Evolutionary conservation across 2,797 vertebrate species (phyloP), one percentile per base, ranked within the genome.

Genomic region (Aeoliscus strigatus): DNA sequence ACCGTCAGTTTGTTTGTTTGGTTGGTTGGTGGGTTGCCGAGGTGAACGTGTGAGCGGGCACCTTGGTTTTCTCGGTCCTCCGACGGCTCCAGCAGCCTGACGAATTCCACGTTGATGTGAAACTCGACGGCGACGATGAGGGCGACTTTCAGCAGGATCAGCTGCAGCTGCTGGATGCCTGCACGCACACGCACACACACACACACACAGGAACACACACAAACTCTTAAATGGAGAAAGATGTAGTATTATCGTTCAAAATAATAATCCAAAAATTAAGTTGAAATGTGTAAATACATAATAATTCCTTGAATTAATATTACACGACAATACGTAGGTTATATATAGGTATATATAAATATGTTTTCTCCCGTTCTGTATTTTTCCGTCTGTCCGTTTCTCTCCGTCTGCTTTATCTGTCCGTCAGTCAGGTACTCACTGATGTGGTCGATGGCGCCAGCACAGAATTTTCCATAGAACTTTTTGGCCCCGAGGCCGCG

Each of bases 381-480:
- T n/a, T n/a, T n/a, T n/a, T n/a, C n/a, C n/a, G n/a, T n/a, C n/a
- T n/a, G n/a, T n/a, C n/a, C n/a, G n/a, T n/a, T n/a, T n/a, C n/a
- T n/a, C n/a, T n/a, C n/a, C n/a, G n/a, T n/a, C n/a, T n/a, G n/a
- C n/a, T 21, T 21, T 21, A 3, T 21, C 18, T 3, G 18, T 31
- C 12, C 4, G 26, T 13, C 6, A 4, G 2, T 21, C 17, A 26
- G 48, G 33, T 61, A 92, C 96, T 94, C 78, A 99, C 96, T 99
- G 79, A 99, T 98, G 57, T 99, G 96, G 81, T 98, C 91, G 9
- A 99, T 98, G 53, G 96, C 90, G 24, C 96, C 96, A 0, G 92
- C 96, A 14, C 96, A 99, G 84, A 99, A 99, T 75, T 97, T 99
- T 6, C 96, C 96, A 0, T 92, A 93, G 72, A 99, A 98, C 66